A percentile compares a stretch with the other conserved stretches of the same genome.
phyloP scores from a whole-genome alignment of 1,140 invertebrate species.

The Pseudachorutes palmiensis region DNA sequence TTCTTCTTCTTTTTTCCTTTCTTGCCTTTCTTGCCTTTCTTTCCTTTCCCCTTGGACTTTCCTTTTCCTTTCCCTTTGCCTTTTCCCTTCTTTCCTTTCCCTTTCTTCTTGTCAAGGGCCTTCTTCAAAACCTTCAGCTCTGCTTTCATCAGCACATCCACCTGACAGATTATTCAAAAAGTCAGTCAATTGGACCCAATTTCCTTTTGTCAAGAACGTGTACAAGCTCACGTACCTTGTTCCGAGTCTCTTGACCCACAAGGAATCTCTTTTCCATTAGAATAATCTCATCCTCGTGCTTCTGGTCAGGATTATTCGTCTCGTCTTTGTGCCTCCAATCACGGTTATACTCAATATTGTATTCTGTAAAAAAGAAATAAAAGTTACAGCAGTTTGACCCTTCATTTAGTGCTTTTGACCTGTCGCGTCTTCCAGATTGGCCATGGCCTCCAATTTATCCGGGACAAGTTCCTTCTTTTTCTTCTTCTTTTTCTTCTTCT shows the following conservation, averaged over 20 bases:
- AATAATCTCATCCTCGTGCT: slow-evolving; percentile 71
- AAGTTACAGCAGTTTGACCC: too few species aligned
- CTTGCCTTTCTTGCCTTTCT: slow-evolving; percentile 59
- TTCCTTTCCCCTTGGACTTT: slow-evolving; percentile 63
- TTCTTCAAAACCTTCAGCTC: slow-evolving; percentile 74
- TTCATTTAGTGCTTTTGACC: too few species aligned
- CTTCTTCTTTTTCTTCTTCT: slow-evolving; percentile 49
- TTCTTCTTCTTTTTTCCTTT: slow-evolving; percentile 52
- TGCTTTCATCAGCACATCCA: slow-evolving; percentile 72
- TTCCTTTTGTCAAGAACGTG: background rate
- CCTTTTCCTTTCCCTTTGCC: slow-evolving; percentile 58
- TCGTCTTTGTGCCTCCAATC: slow-evolving; percentile 76
- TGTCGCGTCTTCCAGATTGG: slow-evolving; percentile 48
- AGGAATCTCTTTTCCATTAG: slow-evolving; percentile 69
- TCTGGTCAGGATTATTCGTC: slow-evolving; percentile 56
- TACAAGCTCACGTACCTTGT: slow-evolving; percentile 41
- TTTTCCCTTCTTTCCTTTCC: slow-evolving; percentile 40
- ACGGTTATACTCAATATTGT: slow-evolving; percentile 50
- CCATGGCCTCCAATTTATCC: slow-evolving; percentile 49
- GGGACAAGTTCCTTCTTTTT: slow-evolving; percentile 51
- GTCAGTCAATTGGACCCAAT: background rate
- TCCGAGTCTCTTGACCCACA: slow-evolving; percentile 73
- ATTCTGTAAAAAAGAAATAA: too few species aligned
- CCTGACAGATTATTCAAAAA: slow-evolving; percentile 13
- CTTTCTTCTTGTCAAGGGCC: slow-evolving; percentile 65